Evolutionary conservation across 2,888 invertebrate species (phyloP).

Genomic region (Ganaspis brasiliensis): DNA sequence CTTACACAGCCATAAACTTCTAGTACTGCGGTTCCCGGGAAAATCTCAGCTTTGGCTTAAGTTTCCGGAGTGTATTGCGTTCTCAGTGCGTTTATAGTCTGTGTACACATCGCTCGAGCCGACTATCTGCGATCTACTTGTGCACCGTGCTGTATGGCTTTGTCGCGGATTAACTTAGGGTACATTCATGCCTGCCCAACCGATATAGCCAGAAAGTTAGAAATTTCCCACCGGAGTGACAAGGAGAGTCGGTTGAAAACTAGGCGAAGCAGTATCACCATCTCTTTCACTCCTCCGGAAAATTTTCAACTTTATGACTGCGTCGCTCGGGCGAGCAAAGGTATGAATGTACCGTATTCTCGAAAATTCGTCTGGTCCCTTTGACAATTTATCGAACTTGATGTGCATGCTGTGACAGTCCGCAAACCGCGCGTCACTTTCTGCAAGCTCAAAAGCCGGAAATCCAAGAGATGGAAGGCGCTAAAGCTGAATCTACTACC

Average conservation of each 20-base stretch:
- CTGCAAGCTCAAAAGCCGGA: conserved; percentile 11
- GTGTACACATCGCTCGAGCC: conserved; percentile 17
- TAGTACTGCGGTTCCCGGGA: not conserved
- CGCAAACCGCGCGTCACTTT: not conserved
- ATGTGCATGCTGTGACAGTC: not conserved
- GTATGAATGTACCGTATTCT: not conserved
- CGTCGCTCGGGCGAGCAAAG: no score
- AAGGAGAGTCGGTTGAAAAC: not conserved
- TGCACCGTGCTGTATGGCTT: conserved; percentile 18
- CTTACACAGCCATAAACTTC: conserved; percentile 21
- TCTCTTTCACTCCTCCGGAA: not conserved
- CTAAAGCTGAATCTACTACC: conserved; percentile 5
- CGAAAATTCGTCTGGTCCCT: not conserved
- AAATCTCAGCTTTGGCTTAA: conserved; percentile 16
- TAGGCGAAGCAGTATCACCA: not conserved
- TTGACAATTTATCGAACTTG: conserved; percentile 24
- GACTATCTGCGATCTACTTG: conserved; percentile 1
- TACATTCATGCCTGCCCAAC: not conserved
- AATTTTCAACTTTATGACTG: not conserved
- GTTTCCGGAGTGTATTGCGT: conserved; percentile 16
- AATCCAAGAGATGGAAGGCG: conserved; percentile 23
- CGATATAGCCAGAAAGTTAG: not conserved
- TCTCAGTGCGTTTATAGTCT: conserved; percentile 30
- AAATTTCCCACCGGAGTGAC: not conserved
- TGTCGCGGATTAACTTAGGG: conserved; percentile 38